Evolutionary conservation across 2,888 invertebrate genomes (phyloP).

Genomic region (Diarsia rubi): DNA sequence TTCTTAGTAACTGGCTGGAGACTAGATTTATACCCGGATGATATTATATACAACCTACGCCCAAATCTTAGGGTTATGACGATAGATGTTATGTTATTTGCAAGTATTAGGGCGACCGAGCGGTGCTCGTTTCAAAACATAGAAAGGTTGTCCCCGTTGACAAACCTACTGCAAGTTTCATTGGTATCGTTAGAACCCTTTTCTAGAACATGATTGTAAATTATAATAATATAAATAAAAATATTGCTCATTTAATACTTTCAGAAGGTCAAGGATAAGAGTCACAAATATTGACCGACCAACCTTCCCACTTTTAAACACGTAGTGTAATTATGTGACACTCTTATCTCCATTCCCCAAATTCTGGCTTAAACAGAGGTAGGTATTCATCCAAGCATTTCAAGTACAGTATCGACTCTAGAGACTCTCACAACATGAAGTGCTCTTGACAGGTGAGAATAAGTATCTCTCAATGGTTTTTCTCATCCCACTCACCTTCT

Average conservation of each 20-base stretch:
- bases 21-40: neutral
- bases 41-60: neutral
- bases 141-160: neutral
- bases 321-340: neutral
- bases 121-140: neutral
- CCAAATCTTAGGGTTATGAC: neutral
- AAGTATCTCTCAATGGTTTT: constrained; percentile 1
- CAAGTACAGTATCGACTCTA: constrained; percentile 10
- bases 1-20: neutral
- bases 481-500: neutral
- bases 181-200: neutral
- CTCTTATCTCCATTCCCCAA: neutral
- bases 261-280: neutral
- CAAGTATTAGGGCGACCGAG: neutral
- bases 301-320: neutral
- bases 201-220: neutral
- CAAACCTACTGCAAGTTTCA: neutral
- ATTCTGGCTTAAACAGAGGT: neutral
- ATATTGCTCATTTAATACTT: neutral
- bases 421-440: neutral
- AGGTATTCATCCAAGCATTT: neutral
- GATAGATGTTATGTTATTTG: neutral
- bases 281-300: neutral
- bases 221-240: neutral
- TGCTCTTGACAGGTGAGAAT: neutral